Base-by-base conservation (phyloP, 1,140 invertebrate species). In the Zaprionus africanus region DNA sequence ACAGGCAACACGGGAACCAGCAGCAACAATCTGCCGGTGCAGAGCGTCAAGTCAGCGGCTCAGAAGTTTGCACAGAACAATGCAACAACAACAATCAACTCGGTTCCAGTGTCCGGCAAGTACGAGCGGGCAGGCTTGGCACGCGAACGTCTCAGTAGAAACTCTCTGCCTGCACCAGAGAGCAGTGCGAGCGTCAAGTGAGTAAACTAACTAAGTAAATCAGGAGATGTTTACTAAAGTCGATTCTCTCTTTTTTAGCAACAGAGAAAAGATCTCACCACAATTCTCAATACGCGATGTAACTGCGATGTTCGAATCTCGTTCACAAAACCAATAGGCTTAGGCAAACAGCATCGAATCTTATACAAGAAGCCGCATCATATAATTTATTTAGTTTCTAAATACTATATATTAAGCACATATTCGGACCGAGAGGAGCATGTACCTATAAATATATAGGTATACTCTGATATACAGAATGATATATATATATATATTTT, bases 221-320 rank as follows among this genome's bases (percentile, higher is more conserved):
- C 46, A 1, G 1, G 11, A 19, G 2, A 26, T 0, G 13, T 4
- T 6, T 60, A 63, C 22, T 77, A 61, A 61, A 70, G 59, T n/a
- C 0, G 13, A 41, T 34, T 26, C 17, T 41, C 53, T 41, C 53
- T 41, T 19, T 59, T 22, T 69, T 34, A 96, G 95, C 91, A 88
- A 81, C 59, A 94, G 95, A 93, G 95, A 96, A 78, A 95, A 95
- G 91, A 92, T 94, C 79, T 95, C 95, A 65, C 95, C 95, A 22
- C 94, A 95, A 49, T 95, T 94, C 92, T 95, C 95, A 85, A 96
- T 97, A 86, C 94, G 95, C 83, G 96, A 97, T 91, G 96, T 97
- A 94, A 95, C 96, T 68, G 96, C 96, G 49, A 95, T 96, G 81
- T 97, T 97, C 92, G 96, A 97, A 93, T 94, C 93, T 81, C 94